Conservation (phyloP, 2,888 invertebrate genomes). For the Ormyrus nitidulus region DNA sequence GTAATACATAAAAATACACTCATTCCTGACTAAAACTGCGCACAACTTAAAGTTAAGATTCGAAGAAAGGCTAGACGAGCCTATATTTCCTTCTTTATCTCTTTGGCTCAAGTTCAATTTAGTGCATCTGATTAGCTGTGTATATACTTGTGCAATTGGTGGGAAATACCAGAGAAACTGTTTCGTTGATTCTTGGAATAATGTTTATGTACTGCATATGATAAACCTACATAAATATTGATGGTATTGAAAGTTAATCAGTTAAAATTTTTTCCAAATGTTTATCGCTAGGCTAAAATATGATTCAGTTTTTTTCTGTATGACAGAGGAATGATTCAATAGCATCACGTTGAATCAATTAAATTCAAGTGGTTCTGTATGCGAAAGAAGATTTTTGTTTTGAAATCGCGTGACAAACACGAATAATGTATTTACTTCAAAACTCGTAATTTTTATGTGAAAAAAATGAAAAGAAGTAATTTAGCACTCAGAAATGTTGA, state of each 20-base stretch:
- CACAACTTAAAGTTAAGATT: no score
- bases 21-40: no score
- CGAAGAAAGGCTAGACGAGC: no score
- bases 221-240: conserved; percentile 18
- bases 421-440: no score
- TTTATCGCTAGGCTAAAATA: conserved; percentile 3
- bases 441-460: no score
- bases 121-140: conserved; percentile 1
- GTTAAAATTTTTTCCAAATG: not conserved
- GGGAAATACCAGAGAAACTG: conserved; percentile 15
- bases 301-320: not conserved
- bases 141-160: not conserved
- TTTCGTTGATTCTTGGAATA: conserved; percentile 4
- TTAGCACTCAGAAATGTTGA: not conserved
- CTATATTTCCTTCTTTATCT: not conserved
- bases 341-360: no score
- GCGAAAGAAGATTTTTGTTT: no score
- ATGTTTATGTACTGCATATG: not conserved
- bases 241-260: conserved; percentile 14
- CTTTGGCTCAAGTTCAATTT: not conserved
- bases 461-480: not conserved
- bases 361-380: no score
- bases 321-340: no score
- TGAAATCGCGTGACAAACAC: no score
- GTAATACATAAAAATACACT: no score